Percentiles rank a stretch among this genome's conserved stretches.
Evolutionary conservation across 2,113 vertebrate genomes (phyloP).

Genomic region (Microcebus lehilahytsara): DNA sequence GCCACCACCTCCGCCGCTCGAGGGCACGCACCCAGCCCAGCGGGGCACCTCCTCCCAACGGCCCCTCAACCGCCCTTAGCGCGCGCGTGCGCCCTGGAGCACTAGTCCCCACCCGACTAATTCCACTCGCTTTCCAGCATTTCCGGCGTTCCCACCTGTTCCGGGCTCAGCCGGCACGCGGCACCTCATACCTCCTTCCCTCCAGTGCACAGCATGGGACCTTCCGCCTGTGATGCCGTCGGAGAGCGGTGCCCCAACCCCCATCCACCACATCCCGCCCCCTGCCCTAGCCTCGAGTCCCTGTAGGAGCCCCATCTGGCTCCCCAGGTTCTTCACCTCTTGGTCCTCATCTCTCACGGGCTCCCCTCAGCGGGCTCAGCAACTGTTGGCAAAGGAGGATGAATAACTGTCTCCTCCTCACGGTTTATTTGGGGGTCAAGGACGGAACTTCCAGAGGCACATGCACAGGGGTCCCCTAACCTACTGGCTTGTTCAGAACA

Average conservation of each 20-base stretch:
- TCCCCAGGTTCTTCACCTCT: background rate
- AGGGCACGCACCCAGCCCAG: background rate
- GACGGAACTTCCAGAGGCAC: background rate
- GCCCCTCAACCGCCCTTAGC: background rate
- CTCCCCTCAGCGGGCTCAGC: background rate
- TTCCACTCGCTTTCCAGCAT: background rate
- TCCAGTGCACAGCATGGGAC: too few species aligned
- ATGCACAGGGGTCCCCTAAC: background rate
- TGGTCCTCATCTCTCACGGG: too few species aligned
- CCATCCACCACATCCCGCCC: too few species aligned
- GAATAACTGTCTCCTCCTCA: too few species aligned
- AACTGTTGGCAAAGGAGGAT: background rate
- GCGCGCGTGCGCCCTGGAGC: background rate
- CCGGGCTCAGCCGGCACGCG: background rate
- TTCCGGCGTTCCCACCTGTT: background rate
- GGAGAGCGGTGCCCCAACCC: too few species aligned
- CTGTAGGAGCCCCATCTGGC: background rate
- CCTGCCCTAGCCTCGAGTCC: background rate
- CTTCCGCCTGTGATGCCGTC: too few species aligned
- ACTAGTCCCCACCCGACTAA: background rate
- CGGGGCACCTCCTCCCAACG: background rate
- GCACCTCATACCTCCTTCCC: background rate
- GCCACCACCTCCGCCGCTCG: background rate
- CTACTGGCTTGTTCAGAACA: background rate
- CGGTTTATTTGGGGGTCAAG: too few species aligned